These are phyloP conservation scores for Autographa pulchrina DNA, from an alignment of 2,888 invertebrate species.

Conservation along the genomic window DNA sequence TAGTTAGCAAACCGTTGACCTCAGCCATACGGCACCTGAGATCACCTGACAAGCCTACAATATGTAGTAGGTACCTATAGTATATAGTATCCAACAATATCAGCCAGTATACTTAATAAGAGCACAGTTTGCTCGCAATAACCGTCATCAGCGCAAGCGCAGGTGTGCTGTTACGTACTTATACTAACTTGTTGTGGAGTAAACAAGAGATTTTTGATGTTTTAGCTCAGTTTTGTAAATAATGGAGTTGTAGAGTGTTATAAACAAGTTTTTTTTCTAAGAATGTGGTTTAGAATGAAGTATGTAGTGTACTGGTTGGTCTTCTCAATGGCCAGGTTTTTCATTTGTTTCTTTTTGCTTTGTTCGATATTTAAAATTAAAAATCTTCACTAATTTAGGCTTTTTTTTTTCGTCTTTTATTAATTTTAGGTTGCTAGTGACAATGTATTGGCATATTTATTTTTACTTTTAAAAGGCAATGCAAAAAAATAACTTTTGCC, in stretches of 20 bases:
- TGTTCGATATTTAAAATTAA: neutral
- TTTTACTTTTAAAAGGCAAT: too few species aligned
- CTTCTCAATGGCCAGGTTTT: neutral
- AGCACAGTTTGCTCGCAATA: constrained; percentile 73
- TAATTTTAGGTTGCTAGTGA: too few species aligned
- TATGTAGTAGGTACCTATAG: too few species aligned
- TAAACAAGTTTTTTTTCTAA: neutral
- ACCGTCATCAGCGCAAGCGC: constrained; percentile 75
- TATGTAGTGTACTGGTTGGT: neutral
- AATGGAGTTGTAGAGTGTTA: neutral
- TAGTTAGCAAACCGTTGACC: constrained; percentile 53
- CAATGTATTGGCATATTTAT: too few species aligned
- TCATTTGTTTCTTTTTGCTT: neutral
- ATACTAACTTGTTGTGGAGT: constrained; percentile 35
- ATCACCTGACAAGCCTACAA: constrained; percentile 64
- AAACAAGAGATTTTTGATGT: constrained; percentile 40
- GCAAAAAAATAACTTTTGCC: too few species aligned
- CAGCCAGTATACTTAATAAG: constrained; percentile 62
- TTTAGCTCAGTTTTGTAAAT: constrained; percentile 17
- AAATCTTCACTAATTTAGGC: too few species aligned
- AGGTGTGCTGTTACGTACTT: constrained; percentile 66
- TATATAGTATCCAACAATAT: constrained; percentile 45
- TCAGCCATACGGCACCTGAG: constrained; percentile 63
- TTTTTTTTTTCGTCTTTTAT: too few species aligned
- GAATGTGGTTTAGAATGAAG: neutral